Percentiles rank a stretch among this genome's conserved stretches.
These are phyloP conservation scores for Leptinotarsa defecta DNA, from an alignment of 1,140 invertebrate species.

Conservation along the genomic window DNA sequence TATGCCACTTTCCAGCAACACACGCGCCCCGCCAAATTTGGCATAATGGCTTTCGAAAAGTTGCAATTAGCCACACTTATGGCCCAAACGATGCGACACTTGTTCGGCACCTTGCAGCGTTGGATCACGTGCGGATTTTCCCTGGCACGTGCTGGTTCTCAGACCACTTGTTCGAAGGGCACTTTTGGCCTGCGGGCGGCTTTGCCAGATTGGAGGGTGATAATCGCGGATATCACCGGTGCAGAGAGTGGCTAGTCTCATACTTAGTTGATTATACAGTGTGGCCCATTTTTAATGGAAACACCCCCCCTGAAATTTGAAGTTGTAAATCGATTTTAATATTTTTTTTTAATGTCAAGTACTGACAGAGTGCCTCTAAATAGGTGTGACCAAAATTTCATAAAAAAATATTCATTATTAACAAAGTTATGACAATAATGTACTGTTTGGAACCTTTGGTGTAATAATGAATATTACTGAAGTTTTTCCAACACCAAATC, in stretches of 20 bases:
- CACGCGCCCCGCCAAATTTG: background rate
- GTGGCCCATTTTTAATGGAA: too few relatives aligned
- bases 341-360: too few relatives aligned
- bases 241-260: background rate
- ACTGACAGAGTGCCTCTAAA: too few relatives aligned
- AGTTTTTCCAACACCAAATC: too few relatives aligned
- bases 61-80: conserved; percentile 11
- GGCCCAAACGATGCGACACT: conserved; percentile 27
- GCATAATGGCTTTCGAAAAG: conserved; percentile 13
- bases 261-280: background rate
- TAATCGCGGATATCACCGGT: conserved; percentile 2
- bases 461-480: too few relatives aligned
- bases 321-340: too few relatives aligned
- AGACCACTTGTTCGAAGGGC: conserved; percentile 29
- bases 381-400: too few relatives aligned
- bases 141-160: conserved; percentile 44
- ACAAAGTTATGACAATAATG: too few relatives aligned
- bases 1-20: background rate
- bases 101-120: conserved; percentile 28
- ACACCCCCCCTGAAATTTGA: too few relatives aligned
- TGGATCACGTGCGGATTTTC: conserved; percentile 36
- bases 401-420: too few relatives aligned
- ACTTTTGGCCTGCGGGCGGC: background rate
- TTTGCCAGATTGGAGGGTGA: background rate
- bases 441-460: too few relatives aligned